A percentile compares a stretch with the other conserved stretches of the same genome.
phyloP scores from a whole-genome alignment of 2,888 invertebrate genomes.

The Antheraea assamensis region DNA sequence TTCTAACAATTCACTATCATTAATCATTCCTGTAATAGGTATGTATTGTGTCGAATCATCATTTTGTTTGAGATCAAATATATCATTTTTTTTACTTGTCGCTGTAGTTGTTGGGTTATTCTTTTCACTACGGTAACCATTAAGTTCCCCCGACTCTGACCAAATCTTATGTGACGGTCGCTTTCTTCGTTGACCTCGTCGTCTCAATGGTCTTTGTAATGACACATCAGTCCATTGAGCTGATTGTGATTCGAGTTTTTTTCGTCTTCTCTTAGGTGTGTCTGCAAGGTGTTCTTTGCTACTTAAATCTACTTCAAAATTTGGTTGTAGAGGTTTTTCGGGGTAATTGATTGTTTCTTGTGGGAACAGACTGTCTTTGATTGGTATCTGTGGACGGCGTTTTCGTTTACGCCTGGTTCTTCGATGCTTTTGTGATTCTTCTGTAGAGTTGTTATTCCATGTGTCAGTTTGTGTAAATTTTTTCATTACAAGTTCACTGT shows the following conservation, averaged over 20 bases:
- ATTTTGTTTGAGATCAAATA: constrained; percentile 5
- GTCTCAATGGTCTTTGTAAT: constrained; percentile 56
- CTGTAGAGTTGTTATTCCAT: constrained; percentile 61
- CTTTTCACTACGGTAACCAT: constrained; percentile 34
- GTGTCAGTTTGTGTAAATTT: constrained; percentile 45
- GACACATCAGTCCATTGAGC: constrained; percentile 67
- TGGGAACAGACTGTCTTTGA: constrained; percentile 46
- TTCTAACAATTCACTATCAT: constrained; percentile 9
- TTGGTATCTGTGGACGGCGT: constrained; percentile 76
- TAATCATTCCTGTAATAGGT: not conserved
- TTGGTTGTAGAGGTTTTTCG: constrained; percentile 45
- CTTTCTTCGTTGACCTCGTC: constrained; percentile 62
- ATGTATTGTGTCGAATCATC: not conserved
- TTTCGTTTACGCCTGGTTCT: constrained; percentile 82
- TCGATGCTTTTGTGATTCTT: constrained; percentile 67
- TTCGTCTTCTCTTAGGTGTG: constrained; percentile 56
- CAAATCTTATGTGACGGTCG: constrained; percentile 49
- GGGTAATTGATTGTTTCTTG: constrained; percentile 47
- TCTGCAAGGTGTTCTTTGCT: constrained; percentile 46
- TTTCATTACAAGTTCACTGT: constrained; percentile 51
- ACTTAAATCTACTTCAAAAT: constrained; percentile 45
- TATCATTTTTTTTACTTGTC: constrained; percentile 26
- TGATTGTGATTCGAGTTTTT: constrained; percentile 54
- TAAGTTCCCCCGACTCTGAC: constrained; percentile 56
- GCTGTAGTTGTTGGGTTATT: constrained; percentile 25